A percentile compares a stretch with the other conserved stretches of the same genome.
These are phyloP conservation scores for Charanyca ferruginea DNA, from an alignment of 2,888 invertebrate genomes.

Conservation along the genomic window DNA sequence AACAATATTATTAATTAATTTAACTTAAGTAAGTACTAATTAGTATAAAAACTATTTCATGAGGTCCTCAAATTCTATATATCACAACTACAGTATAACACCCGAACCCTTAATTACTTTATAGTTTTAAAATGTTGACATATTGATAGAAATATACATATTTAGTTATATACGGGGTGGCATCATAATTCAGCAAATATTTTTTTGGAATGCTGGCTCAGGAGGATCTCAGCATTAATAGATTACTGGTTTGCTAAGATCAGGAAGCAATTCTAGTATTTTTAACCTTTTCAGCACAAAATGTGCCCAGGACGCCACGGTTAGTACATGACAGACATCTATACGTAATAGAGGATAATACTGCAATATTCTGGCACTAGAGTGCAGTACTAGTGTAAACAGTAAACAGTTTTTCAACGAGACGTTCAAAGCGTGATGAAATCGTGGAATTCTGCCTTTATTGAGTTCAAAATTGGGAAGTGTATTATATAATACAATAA, in stretches of 20 bases:
- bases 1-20: conserved; percentile 10
- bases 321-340: too few relatives aligned
- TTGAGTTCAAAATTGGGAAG: too few relatives aligned
- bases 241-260: background rate
- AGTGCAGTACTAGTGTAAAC: too few relatives aligned
- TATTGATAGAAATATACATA: background rate
- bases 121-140: conserved; percentile 26
- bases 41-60: conserved; percentile 53
- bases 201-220: background rate
- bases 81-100: conserved; percentile 53
- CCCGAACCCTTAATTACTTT: conserved; percentile 30
- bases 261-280: background rate
- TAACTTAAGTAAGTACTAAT: conserved; percentile 16
- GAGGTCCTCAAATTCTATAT: conserved; percentile 56
- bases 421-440: too few relatives aligned
- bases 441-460: too few relatives aligned
- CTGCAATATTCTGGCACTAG: too few relatives aligned
- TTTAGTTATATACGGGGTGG: too few relatives aligned
- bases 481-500: too few relatives aligned
- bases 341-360: too few relatives aligned
- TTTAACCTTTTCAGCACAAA: too few relatives aligned
- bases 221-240: background rate
- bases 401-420: too few relatives aligned
- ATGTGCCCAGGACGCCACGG: too few relatives aligned
- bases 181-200: background rate